phyloP scores from a whole-genome alignment of 2,888 invertebrate genomes.

The Scaptomyza cyrtandrae region DNA sequence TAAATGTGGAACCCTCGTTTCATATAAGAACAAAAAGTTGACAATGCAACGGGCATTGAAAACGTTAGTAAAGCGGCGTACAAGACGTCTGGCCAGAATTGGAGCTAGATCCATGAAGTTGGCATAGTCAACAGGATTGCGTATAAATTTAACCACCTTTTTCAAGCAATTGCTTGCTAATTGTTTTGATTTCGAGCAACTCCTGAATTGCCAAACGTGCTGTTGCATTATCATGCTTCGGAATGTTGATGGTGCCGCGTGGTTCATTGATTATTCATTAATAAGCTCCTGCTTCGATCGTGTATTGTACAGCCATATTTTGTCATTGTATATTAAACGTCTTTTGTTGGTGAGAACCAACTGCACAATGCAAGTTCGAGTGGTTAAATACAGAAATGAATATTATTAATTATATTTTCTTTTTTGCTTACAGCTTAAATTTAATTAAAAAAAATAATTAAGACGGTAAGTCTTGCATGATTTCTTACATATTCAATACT shows the following conservation, averaged over 20 bases:
- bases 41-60: neutral
- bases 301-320: no score
- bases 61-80: slow-evolving; percentile 5
- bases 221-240: neutral
- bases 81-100: no score
- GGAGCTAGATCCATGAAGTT: neutral
- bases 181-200: slow-evolving; percentile 17
- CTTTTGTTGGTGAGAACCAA: no score
- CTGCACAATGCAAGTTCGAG: no score
- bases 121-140: slow-evolving; percentile 10
- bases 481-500: neutral
- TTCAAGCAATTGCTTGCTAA: slow-evolving; percentile 37
- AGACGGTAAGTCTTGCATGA: slow-evolving; percentile 48
- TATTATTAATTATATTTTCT: neutral
- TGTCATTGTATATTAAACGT: slow-evolving; percentile 34
- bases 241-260: slow-evolving; percentile 5
- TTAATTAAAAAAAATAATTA: neutral
- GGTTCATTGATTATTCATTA: slow-evolving; percentile 10
- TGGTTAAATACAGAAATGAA: no score
- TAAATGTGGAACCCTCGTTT: slow-evolving; percentile 11
- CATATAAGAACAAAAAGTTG: slow-evolving; percentile 36
- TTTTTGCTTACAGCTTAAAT: slow-evolving; percentile 55
- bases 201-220: slow-evolving; percentile 28
- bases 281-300: neutral
- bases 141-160: neutral